Conservation (phyloP, 2,797 vertebrate genomes). For the Pseudomugil tenellus region DNA sequence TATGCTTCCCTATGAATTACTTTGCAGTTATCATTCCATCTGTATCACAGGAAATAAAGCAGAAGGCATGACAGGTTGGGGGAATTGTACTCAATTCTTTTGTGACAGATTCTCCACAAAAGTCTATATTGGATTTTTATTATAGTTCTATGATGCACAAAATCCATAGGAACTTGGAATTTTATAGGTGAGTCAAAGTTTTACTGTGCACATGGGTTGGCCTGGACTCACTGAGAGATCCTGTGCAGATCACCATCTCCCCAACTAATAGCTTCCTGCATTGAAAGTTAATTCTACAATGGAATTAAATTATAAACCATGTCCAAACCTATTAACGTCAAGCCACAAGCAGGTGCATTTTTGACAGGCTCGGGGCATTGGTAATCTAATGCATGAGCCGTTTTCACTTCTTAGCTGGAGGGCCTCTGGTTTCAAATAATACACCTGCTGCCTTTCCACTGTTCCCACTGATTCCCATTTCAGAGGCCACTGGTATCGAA, state of each 20-base stretch:
- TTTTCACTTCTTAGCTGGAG: conserved; percentile 49
- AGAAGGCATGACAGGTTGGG: conserved; percentile 24
- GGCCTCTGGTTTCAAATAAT: conserved; percentile 57
- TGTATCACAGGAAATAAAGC: conserved; percentile 39
- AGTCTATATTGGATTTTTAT: conserved; percentile 68
- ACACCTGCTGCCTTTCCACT: conserved; percentile 38
- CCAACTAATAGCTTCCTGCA: conserved; percentile 68
- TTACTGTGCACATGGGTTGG: conserved; percentile 68
- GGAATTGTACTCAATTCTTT: conserved; percentile 51
- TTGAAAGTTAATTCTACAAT: conserved; percentile 78
- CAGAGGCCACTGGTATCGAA: conserved; percentile 58
- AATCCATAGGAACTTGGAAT: conserved; percentile 55
- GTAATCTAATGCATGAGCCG: conserved; percentile 74
- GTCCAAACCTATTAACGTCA: conserved; percentile 85
- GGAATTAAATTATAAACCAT: conserved; percentile 83
- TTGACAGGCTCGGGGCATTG: conserved; percentile 73
- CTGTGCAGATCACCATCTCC: conserved; percentile 51
- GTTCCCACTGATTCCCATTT: conserved; percentile 63
- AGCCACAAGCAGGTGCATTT: conserved; percentile 74
- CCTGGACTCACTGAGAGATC: conserved; percentile 26
- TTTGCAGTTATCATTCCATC: conserved; percentile 37
- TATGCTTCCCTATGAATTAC: conserved; percentile 18
- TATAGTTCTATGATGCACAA: conserved; percentile 51
- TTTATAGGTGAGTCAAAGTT: conserved; percentile 67
- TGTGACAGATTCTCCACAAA: conserved; percentile 63